These are phyloP conservation scores for Hipposideros larvatus DNA, from an alignment of 2,797 vertebrate genomes.

Conservation along the genomic window DNA sequence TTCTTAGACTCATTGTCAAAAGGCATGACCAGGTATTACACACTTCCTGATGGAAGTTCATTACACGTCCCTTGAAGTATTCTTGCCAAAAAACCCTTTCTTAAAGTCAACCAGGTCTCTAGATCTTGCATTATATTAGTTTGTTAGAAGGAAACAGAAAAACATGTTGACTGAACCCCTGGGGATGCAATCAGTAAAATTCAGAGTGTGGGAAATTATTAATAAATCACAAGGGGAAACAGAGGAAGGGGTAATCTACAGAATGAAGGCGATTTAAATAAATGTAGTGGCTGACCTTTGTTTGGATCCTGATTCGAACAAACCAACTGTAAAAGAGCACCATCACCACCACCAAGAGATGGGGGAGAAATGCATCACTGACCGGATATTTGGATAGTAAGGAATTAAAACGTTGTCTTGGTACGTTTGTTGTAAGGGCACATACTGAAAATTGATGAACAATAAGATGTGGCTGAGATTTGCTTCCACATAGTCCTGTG, in stretches of 20 bases:
- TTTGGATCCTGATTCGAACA: too few relatives aligned
- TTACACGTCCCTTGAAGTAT: not conserved
- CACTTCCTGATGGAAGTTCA: not conserved
- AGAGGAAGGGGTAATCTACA: not conserved
- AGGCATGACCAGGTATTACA: not conserved
- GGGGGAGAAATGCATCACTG: too few relatives aligned
- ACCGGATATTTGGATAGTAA: too few relatives aligned
- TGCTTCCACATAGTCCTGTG: constrained; percentile 24
- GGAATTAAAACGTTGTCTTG: not conserved
- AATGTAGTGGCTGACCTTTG: too few relatives aligned
- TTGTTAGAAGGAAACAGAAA: not conserved
- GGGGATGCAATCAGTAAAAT: not conserved
- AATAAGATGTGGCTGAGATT: not conserved
- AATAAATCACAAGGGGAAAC: constrained; percentile 1
- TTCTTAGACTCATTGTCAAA: not conserved
- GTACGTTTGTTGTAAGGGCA: not conserved
- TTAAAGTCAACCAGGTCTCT: not conserved
- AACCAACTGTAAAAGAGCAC: too few relatives aligned
- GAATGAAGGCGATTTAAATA: too few relatives aligned
- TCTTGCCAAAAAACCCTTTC: constrained; percentile 6
- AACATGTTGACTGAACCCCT: too few relatives aligned
- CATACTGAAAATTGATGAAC: not conserved
- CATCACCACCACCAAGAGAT: too few relatives aligned
- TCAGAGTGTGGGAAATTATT: not conserved
- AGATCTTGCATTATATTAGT: not conserved